Evolutionary conservation across 2,888 invertebrate species (phyloP).

Genomic region (Apotomis turbidana): DNA sequence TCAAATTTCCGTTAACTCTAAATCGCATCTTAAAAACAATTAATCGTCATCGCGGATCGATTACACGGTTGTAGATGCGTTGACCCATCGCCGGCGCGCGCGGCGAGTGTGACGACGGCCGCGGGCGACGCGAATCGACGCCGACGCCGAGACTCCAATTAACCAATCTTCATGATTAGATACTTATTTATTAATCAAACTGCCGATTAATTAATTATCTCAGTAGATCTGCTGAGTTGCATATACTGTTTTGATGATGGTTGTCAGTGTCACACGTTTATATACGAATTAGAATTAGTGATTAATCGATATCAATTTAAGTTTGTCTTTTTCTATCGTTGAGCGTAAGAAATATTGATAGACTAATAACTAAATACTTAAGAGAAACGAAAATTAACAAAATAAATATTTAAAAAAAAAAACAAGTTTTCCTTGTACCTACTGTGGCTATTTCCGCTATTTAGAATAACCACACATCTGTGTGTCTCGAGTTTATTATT

Average conservation of each 20-base stretch:
- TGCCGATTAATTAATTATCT: conserved; percentile 16
- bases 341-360: too few relatives aligned
- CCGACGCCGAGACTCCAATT: background rate
- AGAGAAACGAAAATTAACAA: too few relatives aligned
- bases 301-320: too few relatives aligned
- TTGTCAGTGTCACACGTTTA: background rate
- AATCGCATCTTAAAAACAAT: conserved; percentile 10
- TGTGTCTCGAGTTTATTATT: too few relatives aligned
- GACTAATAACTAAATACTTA: too few relatives aligned
- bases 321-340: too few relatives aligned
- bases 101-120: background rate
- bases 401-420: too few relatives aligned
- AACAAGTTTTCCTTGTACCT: too few relatives aligned
- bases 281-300: too few relatives aligned
- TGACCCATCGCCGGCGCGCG: background rate
- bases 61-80: conserved; percentile 13
- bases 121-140: background rate
- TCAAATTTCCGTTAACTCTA: background rate
- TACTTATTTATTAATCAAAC: conserved; percentile 21
- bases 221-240: background rate
- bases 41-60: conserved; percentile 14
- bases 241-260: background rate
- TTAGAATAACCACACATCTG: too few relatives aligned
- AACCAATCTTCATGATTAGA: conserved; percentile 26
- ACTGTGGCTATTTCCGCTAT: too few relatives aligned